A percentile compares a stretch with the other conserved stretches of the same genome.
Conservation (phyloP, 2,888 invertebrate species). For the Sisyra nigra region DNA sequence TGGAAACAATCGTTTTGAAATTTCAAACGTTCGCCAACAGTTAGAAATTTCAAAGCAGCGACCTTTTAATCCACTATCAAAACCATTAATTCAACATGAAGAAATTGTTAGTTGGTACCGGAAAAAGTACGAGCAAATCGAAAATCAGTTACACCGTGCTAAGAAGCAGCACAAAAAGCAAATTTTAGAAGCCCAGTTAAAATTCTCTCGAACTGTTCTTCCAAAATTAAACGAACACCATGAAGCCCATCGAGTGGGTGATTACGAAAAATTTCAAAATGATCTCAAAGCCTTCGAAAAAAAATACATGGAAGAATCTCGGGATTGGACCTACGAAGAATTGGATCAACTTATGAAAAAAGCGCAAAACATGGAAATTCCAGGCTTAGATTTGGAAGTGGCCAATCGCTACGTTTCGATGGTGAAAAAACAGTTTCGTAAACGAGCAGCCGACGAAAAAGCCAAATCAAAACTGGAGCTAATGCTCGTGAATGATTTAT, state of each 20-base stretch:
- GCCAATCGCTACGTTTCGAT: too few species aligned
- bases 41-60: constrained; percentile 6
- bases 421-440: background rate
- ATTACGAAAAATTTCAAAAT: constrained; percentile 14
- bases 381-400: too few species aligned
- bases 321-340: constrained; percentile 29
- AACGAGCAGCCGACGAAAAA: background rate
- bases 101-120: constrained; percentile 41
- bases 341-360: constrained; percentile 25
- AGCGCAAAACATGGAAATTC: constrained; percentile 13
- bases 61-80: constrained; percentile 24
- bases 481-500: constrained; percentile 30
- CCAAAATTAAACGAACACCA: background rate
- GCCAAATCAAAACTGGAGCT: constrained; percentile 23
- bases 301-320: constrained; percentile 25
- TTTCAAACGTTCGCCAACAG: constrained; percentile 15
- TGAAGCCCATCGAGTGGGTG: constrained; percentile 18
- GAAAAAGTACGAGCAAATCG: constrained; percentile 29
- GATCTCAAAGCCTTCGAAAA: constrained; percentile 19
- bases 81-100: constrained; percentile 29
- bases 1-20: constrained; percentile 23
- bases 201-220: background rate
- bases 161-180: constrained; percentile 29
- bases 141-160: constrained; percentile 28
- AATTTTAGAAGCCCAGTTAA: constrained; percentile 19